Evolutionary conservation across 2,888 invertebrate genomes (phyloP).

Genomic region (Shargacucullia verbasci): DNA sequence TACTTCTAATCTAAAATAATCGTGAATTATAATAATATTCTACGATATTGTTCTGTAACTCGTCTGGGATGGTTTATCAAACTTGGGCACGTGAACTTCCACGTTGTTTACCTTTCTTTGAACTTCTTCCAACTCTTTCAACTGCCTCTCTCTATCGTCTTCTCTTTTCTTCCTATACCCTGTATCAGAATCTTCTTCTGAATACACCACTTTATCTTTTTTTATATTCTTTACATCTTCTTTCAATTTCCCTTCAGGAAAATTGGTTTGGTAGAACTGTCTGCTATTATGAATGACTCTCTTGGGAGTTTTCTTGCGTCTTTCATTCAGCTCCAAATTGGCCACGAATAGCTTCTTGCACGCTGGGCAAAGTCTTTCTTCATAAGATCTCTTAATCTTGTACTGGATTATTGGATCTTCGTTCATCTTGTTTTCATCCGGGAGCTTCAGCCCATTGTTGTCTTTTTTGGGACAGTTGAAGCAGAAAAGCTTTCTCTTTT

Average conservation of each 20-base stretch:
- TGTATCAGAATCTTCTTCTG: not conserved
- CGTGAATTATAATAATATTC: conserved; percentile 19
- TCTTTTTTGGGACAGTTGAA: conserved; percentile 53
- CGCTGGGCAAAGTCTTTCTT: conserved; percentile 52
- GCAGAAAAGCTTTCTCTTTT: conserved; percentile 66
- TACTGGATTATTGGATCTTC: conserved; percentile 17
- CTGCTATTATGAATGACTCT: conserved; percentile 57
- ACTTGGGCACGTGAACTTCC: conserved; percentile 32
- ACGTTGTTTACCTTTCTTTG: conserved; percentile 62
- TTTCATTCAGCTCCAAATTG: conserved; percentile 7
- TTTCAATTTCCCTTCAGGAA: conserved; percentile 21
- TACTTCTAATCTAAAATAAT: conserved; percentile 41
- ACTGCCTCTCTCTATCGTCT: conserved; percentile 52
- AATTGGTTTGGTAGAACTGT: conserved; percentile 52
- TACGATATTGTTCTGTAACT: not conserved
- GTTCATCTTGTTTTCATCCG: conserved; percentile 13
- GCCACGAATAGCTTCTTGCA: conserved; percentile 54
- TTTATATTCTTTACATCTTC: conserved; percentile 24
- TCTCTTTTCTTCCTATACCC: conserved; percentile 47
- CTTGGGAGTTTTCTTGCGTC: conserved; percentile 28
- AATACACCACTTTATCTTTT: conserved; percentile 12
- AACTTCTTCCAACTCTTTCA: conserved; percentile 64
- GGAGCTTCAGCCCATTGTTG: not conserved
- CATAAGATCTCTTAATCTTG: conserved; percentile 53
- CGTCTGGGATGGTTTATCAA: not conserved